Base-by-base conservation (phyloP, 2,888 invertebrate genomes). In the Helobdella robusta region DNA sequence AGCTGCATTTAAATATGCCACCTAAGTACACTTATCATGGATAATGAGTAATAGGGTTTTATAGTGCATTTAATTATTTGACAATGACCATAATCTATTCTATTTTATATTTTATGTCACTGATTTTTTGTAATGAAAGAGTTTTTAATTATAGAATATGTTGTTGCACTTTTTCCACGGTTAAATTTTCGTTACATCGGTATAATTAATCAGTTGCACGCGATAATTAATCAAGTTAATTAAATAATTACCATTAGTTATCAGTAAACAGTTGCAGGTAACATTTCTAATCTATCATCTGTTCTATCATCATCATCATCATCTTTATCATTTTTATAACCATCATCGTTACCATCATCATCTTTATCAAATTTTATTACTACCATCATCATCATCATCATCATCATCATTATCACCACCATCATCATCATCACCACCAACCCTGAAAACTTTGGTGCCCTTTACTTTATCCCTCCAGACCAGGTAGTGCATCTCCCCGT, bases 301-400 rank as follows among this genome's bases (percentile, higher is more conserved):
- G 6, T 32, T 28, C 32, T 6, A 56, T 56, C 56, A 56, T 56
- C 56, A 56, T 25, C 56, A 56, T 25, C 56, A 28, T 25, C 56
- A 56, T 56, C 23, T 5, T 20, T 8, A 25, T 54, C 54, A 20
- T 54, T 25, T 5, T 28, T 18, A 20, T 56, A 5, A 56, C 30
- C 15, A 56, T 25, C 1, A 56, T 56, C 56, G 30, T 15, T 32
- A 56, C 23, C 23, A 20, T 56, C 56, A 2, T 59, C 59, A 59
- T 59, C 59, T 35, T 35, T 20, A 59, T 59, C 35, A 59, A n/a
- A n/a, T n/a, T n/a, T n/a, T n/a, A n/a, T n/a, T n/a, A 56, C 18
- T 32, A 56, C 23, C 23, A 20, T 56, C 56, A 2, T 59, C 59
- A 59, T 59, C 59, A 59, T 35, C 35, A 59, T 59, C 35, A 59